Evolutionary conservation across 1,140 invertebrate species (phyloP).

Genomic region (Euura saliciscinereae): DNA sequence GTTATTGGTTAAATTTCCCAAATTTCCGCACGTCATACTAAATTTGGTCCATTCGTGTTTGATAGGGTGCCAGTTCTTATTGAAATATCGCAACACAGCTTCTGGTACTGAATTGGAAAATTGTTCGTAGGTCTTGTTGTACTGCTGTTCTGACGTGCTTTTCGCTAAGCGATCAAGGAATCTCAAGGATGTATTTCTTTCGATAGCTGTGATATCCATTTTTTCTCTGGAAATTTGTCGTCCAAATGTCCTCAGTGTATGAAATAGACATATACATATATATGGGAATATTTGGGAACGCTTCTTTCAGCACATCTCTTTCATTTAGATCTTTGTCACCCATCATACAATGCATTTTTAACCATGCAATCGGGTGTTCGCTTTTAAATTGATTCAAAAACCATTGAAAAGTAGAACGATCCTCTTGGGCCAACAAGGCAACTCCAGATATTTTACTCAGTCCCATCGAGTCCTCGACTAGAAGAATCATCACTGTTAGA

Average conservation of each 20-base stretch:
- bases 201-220: no score
- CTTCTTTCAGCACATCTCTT: constrained; percentile 25
- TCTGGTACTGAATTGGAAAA: constrained; percentile 11
- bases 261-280: no score
- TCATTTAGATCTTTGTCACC: constrained; percentile 28
- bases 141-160: constrained; percentile 22
- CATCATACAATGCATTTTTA: constrained; percentile 22
- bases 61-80: constrained; percentile 22
- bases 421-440: constrained; percentile 14
- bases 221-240: no score
- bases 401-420: constrained; percentile 16
- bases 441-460: constrained; percentile 19
- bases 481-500: constrained; percentile 12
- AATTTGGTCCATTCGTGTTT: no score
- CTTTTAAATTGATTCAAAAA: constrained; percentile 20
- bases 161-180: constrained; percentile 21
- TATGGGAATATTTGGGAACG: constrained; percentile 10
- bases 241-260: no score
- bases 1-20: no score
- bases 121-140: constrained; percentile 15
- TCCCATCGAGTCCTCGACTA: constrained; percentile 17
- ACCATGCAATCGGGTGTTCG: constrained; percentile 15
- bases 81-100: constrained; percentile 21
- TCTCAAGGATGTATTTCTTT: neutral
- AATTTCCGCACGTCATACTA: no score